These are phyloP conservation scores for Geotrupes spiniger DNA, from an alignment of 2,888 invertebrate genomes.

Conservation along the genomic window DNA sequence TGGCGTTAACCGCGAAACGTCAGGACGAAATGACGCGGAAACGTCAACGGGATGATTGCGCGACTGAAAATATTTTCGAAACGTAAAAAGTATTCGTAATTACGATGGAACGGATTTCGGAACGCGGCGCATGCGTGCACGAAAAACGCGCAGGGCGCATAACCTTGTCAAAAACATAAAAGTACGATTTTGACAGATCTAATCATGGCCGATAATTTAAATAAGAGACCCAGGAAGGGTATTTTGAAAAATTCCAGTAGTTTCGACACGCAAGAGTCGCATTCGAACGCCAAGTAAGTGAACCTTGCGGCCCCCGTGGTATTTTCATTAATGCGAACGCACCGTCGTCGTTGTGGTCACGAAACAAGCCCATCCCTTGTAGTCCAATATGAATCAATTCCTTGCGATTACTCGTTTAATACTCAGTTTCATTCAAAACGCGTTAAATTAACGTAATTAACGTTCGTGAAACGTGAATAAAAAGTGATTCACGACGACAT, in stretches of 20 bases:
- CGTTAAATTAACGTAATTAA: too few relatives aligned
- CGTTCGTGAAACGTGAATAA: too few relatives aligned
- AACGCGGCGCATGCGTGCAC: too few relatives aligned
- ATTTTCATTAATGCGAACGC: too few relatives aligned
- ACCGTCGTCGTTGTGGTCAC: too few relatives aligned
- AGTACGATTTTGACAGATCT: slow-evolving; percentile 4
- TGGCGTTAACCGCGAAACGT: not conserved
- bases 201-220: slow-evolving; percentile 73
- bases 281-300: slow-evolving; percentile 32
- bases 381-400: too few relatives aligned
- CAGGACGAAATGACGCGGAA: slow-evolving; percentile 1
- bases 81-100: too few relatives aligned
- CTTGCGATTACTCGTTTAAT: too few relatives aligned
- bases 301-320: too few relatives aligned
- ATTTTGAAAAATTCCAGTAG: slow-evolving; percentile 91
- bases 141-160: not conserved
- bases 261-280: slow-evolving; percentile 67
- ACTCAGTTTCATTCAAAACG: too few relatives aligned
- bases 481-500: too few relatives aligned
- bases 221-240: slow-evolving; percentile 82
- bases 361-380: slow-evolving; percentile 5
- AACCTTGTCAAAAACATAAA: not conserved
- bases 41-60: slow-evolving; percentile 3
- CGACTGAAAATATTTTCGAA: not conserved
- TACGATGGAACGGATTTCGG: too few relatives aligned